Evolutionary conservation across 2,888 invertebrate species (phyloP).

Genomic region (Netelia fuscicornis): DNA sequence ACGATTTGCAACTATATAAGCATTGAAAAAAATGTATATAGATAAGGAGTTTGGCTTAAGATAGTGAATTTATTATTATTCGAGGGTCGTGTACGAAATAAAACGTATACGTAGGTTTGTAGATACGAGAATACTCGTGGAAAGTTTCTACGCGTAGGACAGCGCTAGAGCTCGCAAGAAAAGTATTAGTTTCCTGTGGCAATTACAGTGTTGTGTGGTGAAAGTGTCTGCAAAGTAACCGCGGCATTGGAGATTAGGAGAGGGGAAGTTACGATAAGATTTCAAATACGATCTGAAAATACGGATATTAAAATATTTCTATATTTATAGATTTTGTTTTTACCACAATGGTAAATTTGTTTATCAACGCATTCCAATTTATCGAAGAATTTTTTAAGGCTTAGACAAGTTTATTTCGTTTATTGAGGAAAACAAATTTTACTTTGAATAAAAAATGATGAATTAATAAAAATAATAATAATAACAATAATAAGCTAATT

Average conservation of each 20-base stretch:
- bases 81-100: not conserved
- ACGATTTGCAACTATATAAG: not conserved
- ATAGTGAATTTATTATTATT: slow-evolving; percentile 9
- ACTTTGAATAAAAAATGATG: too few species aligned
- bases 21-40: too few species aligned
- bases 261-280: slow-evolving; percentile 13
- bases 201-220: slow-evolving; percentile 57
- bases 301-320: not conserved
- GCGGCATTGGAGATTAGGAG: not conserved
- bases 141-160: slow-evolving; percentile 32
- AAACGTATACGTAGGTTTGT: not conserved
- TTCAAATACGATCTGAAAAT: slow-evolving; percentile 14
- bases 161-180: slow-evolving; percentile 34
- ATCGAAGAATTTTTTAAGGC: too few species aligned
- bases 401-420: too few species aligned
- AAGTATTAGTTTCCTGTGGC: slow-evolving; percentile 40
- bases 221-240: slow-evolving; percentile 57
- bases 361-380: too few species aligned
- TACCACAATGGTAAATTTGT: too few species aligned
- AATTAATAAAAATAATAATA: too few species aligned
- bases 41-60: not conserved
- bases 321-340: not conserved
- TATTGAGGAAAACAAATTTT: too few species aligned
- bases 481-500: too few species aligned
- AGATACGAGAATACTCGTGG: not conserved